Conservation (phyloP, 2,888 invertebrate genomes). For the Aethes cnicana region DNA sequence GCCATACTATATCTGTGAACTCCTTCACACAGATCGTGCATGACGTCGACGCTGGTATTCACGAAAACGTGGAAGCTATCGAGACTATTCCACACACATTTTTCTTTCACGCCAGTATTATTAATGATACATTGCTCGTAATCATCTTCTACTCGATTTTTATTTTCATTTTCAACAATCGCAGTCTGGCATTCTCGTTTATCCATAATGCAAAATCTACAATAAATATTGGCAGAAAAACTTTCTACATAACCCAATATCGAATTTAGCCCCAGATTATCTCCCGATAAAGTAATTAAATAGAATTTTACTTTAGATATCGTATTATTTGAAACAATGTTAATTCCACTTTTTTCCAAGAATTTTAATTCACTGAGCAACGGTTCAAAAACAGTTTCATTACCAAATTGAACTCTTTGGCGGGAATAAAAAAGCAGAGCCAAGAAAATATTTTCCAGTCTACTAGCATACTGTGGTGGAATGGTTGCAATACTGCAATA, state of each 20-base stretch:
- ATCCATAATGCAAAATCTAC: neutral
- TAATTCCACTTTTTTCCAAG: neutral
- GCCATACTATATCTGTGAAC: slow-evolving; percentile 15
- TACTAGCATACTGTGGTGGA: neutral
- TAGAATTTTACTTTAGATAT: neutral
- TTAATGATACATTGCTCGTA: neutral
- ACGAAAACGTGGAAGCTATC: slow-evolving; percentile 1
- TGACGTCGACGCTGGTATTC: neutral
- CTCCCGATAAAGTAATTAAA: neutral
- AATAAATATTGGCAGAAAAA: neutral
- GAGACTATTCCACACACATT: neutral
- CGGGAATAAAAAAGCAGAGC: neutral
- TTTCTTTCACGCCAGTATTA: neutral
- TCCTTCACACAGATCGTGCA: slow-evolving; percentile 2
- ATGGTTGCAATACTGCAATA: neutral
- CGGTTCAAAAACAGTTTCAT: slow-evolving; percentile 1
- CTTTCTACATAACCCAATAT: slow-evolving; percentile 3
- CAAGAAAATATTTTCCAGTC: slow-evolving; percentile 10
- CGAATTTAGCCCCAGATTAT: neutral
- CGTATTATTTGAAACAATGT: neutral
- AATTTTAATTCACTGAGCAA: neutral
- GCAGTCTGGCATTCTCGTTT: neutral
- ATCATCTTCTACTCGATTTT: neutral
- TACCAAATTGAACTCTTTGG: neutral
- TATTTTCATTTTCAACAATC: neutral